Conservation (phyloP, 1,140 invertebrate genomes). For the Panonychus citri region DNA sequence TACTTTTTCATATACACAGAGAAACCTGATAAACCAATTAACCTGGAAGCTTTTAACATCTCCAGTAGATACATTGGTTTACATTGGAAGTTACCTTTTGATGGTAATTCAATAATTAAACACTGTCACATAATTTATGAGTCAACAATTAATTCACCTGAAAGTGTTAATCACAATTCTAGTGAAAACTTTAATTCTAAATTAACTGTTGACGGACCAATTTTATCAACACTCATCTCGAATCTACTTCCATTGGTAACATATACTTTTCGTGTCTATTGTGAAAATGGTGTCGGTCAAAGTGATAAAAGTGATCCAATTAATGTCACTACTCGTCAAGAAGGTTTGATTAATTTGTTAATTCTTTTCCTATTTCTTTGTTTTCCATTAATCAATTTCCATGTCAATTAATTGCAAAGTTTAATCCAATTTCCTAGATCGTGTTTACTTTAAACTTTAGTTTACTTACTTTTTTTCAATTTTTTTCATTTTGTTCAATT, state of each 20-base stretch:
- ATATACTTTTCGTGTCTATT: conserved; percentile 80
- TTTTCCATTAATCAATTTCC: not conserved
- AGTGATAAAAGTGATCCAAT: conserved; percentile 46
- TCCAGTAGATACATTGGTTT: not conserved
- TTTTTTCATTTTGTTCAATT: conserved; percentile 53
- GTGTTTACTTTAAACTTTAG: too few relatives aligned
- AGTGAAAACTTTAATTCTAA: too few relatives aligned
- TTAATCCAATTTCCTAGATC: too few relatives aligned
- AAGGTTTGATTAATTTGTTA: conserved; percentile 21
- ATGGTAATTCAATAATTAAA: conserved; percentile 1
- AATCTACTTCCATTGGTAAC: conserved; percentile 55
- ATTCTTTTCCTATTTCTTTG: not conserved
- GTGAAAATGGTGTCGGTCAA: conserved; percentile 83
- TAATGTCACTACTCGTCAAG: not conserved
- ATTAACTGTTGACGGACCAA: too few relatives aligned
- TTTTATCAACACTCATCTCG: too few relatives aligned
- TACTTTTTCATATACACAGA: not conserved
- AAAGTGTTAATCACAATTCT: not conserved
- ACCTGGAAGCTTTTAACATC: not conserved
- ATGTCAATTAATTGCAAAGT: too few relatives aligned
- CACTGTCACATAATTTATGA: not conserved
- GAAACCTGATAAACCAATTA: not conserved
- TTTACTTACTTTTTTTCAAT: not conserved
- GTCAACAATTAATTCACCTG: not conserved
- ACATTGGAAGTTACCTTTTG: not conserved